Percentiles rank a stretch among this genome's conserved stretches.
Evolutionary conservation across 2,888 invertebrate species (phyloP).

Genomic region (Mellilla xanthometata): DNA sequence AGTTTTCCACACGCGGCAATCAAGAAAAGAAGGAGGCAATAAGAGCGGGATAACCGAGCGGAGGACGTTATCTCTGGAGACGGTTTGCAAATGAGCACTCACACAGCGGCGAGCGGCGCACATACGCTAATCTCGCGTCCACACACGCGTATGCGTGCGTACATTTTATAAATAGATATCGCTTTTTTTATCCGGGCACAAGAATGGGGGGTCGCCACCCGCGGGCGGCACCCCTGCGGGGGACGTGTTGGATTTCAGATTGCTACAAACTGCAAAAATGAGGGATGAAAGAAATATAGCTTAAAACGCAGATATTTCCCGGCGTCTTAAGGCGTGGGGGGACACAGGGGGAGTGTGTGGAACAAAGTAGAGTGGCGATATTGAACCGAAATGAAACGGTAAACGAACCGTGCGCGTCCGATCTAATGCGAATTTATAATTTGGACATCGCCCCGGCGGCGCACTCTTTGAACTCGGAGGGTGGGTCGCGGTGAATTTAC

Average conservation of each 20-base stretch:
- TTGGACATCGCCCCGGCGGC: slow-evolving; percentile 78
- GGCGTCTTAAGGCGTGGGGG: slow-evolving; percentile 78
- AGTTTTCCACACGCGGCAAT: slow-evolving; percentile 78
- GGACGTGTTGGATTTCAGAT: slow-evolving; percentile 83
- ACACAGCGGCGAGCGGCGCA: slow-evolving; percentile 57
- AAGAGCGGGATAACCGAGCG: slow-evolving; percentile 79
- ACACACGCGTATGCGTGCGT: slow-evolving; percentile 70
- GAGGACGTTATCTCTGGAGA: slow-evolving; percentile 81
- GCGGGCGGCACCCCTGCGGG: slow-evolving; percentile 72
- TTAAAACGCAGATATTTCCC: slow-evolving; percentile 84
- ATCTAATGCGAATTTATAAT: slow-evolving; percentile 83
- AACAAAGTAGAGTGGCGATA: slow-evolving; percentile 83
- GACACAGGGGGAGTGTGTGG: slow-evolving; percentile 74
- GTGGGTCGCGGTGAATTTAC: slow-evolving; percentile 68
- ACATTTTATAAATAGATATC: slow-evolving; percentile 83
- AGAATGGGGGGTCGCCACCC: slow-evolving; percentile 77
- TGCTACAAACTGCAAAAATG: slow-evolving; percentile 84
- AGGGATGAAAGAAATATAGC: slow-evolving; percentile 84
- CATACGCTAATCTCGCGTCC: slow-evolving; percentile 67
- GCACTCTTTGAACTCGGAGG: slow-evolving; percentile 77
- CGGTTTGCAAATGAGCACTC: slow-evolving; percentile 82
- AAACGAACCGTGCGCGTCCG: slow-evolving; percentile 83
- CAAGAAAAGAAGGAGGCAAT: slow-evolving; percentile 78
- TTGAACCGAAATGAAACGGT: slow-evolving; percentile 82
- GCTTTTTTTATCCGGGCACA: slow-evolving; percentile 82